Evolutionary conservation across 2,888 invertebrate genomes (phyloP).

Genomic region (Calameuta idolon): DNA sequence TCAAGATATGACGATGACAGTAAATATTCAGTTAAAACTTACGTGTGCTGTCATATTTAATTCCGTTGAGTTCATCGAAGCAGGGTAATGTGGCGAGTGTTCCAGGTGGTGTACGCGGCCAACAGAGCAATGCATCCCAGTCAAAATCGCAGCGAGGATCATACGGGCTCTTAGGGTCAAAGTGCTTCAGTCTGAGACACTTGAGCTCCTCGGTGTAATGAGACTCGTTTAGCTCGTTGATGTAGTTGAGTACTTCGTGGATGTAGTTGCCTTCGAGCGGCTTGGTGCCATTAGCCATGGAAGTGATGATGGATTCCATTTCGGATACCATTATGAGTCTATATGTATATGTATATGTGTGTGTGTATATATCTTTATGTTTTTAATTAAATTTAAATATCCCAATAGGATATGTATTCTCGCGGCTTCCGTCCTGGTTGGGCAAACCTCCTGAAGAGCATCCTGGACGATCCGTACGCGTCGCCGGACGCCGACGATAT

Average conservation of each 20-base stretch:
- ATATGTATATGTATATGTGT: not conserved
- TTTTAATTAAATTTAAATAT: not conserved
- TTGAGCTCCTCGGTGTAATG: slow-evolving; percentile 39
- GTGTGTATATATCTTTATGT: not conserved
- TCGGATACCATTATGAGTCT: not conserved
- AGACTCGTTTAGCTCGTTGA: slow-evolving; percentile 49
- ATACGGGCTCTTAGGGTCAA: slow-evolving; percentile 11
- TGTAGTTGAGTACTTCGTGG: slow-evolving; percentile 44
- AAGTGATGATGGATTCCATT: not conserved
- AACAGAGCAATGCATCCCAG: slow-evolving; percentile 84
- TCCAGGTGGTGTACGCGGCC: slow-evolving; percentile 83
- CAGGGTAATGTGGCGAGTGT: slow-evolving; percentile 80
- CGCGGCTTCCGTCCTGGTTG: not conserved
- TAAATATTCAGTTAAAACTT: slow-evolving; percentile 68
- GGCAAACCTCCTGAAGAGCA: not conserved
- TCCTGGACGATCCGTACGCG: not conserved
- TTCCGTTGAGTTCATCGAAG: slow-evolving; percentile 82
- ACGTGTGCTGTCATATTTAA: slow-evolving; percentile 86
- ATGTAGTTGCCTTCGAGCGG: slow-evolving; percentile 45
- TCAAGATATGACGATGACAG: no score
- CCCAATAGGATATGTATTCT: not conserved
- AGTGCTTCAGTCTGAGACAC: slow-evolving; percentile 37
- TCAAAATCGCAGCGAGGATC: slow-evolving; percentile 73
- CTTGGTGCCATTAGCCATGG: slow-evolving; percentile 31
- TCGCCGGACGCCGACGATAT: not conserved